Percentiles rank a stretch among this genome's conserved stretches.
Conservation (phyloP, 2,888 invertebrate genomes). For the Ferrisia virgata region DNA sequence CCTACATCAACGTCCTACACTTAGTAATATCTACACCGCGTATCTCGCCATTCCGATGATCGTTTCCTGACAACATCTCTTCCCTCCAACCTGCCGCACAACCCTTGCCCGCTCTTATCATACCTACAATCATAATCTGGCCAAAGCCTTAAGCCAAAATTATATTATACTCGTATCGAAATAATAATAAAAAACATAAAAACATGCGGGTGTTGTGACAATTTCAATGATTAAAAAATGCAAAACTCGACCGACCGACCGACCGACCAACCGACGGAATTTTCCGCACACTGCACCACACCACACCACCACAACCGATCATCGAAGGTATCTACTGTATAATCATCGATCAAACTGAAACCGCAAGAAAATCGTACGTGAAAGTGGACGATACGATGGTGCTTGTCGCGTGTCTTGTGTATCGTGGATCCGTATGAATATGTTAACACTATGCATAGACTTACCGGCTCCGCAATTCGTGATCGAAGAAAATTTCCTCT, state of each 20-base stretch:
- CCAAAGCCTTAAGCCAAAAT: not conserved
- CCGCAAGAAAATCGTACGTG: not conserved
- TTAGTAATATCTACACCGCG: not conserved
- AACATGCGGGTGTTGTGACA: slow-evolving; percentile 41
- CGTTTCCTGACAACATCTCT: slow-evolving; percentile 13
- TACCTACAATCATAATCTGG: not conserved
- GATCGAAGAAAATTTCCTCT: not conserved
- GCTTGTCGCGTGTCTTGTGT: not conserved
- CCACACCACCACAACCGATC: too few relatives aligned
- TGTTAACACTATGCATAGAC: too few relatives aligned
- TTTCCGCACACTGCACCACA: not conserved
- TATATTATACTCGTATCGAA: not conserved
- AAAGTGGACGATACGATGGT: too few relatives aligned
- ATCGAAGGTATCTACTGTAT: not conserved
- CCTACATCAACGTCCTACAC: slow-evolving; percentile 44
- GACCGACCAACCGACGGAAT: too few relatives aligned
- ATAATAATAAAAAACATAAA: not conserved
- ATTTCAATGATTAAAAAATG: slow-evolving; percentile 36
- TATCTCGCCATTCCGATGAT: slow-evolving; percentile 4
- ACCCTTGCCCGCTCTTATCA: too few relatives aligned
- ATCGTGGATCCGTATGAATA: not conserved
- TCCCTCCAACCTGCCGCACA: not conserved
- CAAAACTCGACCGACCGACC: too few relatives aligned
- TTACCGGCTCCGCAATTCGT: not conserved
- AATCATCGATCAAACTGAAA: not conserved